Base-by-base conservation (phyloP, 2,797 vertebrate species). In the Peromyscus aztecus region DNA sequence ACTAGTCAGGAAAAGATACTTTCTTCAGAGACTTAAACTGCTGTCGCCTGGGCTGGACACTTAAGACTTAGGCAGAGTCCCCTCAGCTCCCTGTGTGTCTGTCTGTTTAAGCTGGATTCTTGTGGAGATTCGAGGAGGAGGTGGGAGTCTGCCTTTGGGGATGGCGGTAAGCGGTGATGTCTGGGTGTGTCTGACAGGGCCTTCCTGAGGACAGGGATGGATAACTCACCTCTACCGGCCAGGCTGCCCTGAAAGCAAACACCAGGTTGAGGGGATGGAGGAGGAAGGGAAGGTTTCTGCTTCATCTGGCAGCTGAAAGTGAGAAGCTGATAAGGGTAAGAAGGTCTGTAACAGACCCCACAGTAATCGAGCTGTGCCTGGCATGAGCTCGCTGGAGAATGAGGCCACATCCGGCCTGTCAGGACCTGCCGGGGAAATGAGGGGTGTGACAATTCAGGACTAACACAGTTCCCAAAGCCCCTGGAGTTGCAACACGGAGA, bases 301-400 rank as follows among this genome's bases (percentile, higher is more conserved):
- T 94, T 57, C 92, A 90, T 90, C 84, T 76, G 96, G 80, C 89
- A 37, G 91, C 93, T 89, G 98, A 98, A 98, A 98, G 80, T 31
- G 96, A 98, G 98, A 98, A 87, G 95, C 87, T 97, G 98, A 98
- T 98, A 97, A 98, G 94, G 83, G 77, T 9, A n/a, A 98, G 95
- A 0, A 0, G 85, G 91, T 97, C 96, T 97, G 98, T 98, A 98
- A 98, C 97, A 97, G 77, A 69, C 61, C 55, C 89, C 69, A 59
- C 4, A 23, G 96, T 97, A 98, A 98, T 8, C 0, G 23, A 94
- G 96, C 94, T 34, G 3, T 1, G 13, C 89, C 98, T 98, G 97
- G 97, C 98, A 96, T 14, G 9, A 95, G 90, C 89, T 91, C 7
- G 0, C 57, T 96, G 96, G 80, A 94, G 97, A 98, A 98, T 91